These are phyloP conservation scores for Meloidogyne chitwoodi DNA, from an alignment of 1,140 invertebrate species.

Conservation along the genomic window DNA sequence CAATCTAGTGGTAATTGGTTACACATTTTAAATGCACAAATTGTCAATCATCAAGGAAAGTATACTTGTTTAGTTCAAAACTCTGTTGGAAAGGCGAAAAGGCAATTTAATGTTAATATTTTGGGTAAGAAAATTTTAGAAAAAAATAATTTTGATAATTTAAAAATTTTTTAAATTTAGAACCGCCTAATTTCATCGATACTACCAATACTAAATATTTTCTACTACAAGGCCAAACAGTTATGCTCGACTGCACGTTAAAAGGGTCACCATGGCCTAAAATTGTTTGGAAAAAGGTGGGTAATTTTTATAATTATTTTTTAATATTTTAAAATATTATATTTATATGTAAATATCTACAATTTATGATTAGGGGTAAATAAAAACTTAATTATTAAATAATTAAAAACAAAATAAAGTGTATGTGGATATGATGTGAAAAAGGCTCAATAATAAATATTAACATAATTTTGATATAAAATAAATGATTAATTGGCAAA, in stretches of 20 bases:
- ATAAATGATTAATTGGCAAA: neutral
- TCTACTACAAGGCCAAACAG: constrained; percentile 61
- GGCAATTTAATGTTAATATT: constrained; percentile 1
- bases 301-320: constrained; percentile 16
- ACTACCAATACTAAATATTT: constrained; percentile 48
- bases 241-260: constrained; percentile 62
- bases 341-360: neutral
- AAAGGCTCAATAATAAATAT: neutral
- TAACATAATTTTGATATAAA: neutral
- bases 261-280: constrained; percentile 62
- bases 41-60: neutral
- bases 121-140: neutral
- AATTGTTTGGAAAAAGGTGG: constrained; percentile 62
- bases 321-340: neutral
- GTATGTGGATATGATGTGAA: neutral
- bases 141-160: neutral
- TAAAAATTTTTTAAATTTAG: constrained; percentile 26
- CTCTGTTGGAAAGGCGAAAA: constrained; percentile 7
- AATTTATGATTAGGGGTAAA: neutral
- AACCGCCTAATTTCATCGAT: constrained; percentile 51
- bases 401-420: neutral
- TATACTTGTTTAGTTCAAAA: constrained; percentile 11
- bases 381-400: neutral
- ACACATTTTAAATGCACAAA: neutral
- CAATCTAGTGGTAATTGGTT: neutral